A percentile compares a stretch with the other conserved stretches of the same genome.
These are phyloP conservation scores for Anguilla obscura DNA, from an alignment of 2,797 vertebrate genomes.

Conservation along the genomic window DNA sequence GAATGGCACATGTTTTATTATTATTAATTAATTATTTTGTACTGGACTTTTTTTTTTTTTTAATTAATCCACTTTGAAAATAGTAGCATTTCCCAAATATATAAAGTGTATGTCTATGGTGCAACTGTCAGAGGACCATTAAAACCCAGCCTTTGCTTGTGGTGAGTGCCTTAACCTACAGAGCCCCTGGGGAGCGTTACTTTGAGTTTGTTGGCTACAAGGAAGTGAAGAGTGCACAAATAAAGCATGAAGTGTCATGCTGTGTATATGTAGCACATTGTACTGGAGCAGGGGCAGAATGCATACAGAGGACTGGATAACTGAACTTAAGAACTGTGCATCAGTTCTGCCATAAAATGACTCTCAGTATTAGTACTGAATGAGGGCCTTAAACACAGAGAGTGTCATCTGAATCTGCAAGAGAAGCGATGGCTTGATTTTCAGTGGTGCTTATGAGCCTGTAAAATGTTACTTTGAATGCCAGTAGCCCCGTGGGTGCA, in stretches of 20 bases:
- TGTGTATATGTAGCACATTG: neutral
- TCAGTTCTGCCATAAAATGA: neutral
- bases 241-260: too few relatives aligned
- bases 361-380: neutral
- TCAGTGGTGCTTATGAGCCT: slow-evolving; percentile 10
- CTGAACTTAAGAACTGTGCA: neutral
- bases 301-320: neutral
- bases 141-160: too few relatives aligned
- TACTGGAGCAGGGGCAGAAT: neutral
- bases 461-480: neutral
- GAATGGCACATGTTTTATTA: neutral
- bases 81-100: neutral
- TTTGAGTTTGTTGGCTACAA: too few relatives aligned
- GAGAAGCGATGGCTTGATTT: neutral
- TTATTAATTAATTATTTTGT: neutral
- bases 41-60: neutral
- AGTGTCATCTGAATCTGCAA: neutral
- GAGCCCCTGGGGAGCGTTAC: too few relatives aligned
- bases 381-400: neutral
- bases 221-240: too few relatives aligned
- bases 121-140: too few relatives aligned
- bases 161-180: too few relatives aligned
- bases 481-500: slow-evolving; percentile 8
- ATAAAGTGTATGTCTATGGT: neutral
- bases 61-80: too few relatives aligned